phyloP scores from a whole-genome alignment of 2,113 vertebrate genomes.

The Phaethon lepturus region DNA sequence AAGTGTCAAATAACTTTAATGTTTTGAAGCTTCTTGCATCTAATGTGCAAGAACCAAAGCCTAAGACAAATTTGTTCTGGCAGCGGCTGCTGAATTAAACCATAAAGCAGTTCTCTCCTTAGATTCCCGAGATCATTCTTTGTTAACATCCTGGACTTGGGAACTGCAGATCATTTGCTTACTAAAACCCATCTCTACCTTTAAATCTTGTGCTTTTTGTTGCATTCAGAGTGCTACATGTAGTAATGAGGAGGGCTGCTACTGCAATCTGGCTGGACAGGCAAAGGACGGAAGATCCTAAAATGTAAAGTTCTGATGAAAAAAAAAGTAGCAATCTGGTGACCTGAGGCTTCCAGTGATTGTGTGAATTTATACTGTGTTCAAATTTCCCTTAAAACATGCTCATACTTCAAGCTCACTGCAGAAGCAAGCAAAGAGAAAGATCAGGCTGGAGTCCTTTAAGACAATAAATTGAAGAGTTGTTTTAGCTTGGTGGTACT shows the following conservation, averaged over 20 bases:
- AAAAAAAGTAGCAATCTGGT: neutral
- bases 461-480: neutral
- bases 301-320: neutral
- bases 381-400: neutral
- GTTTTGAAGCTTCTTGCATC: neutral
- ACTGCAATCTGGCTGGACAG: neutral
- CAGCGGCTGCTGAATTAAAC: neutral
- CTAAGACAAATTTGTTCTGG: neutral
- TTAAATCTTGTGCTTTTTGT: neutral
- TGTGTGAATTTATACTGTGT: neutral
- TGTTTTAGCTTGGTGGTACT: neutral
- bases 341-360: accelerated
- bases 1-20: neutral
- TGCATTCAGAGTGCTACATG: accelerated
- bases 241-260: neutral
- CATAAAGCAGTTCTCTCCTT: neutral
- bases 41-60: neutral
- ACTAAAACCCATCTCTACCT: accelerated
- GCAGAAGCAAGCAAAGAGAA: neutral
- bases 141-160: neutral
- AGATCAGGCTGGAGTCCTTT: neutral
- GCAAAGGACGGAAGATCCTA: neutral
- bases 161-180: neutral
- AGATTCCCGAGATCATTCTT: neutral
- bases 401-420: neutral